Evolutionary conservation across 1,140 invertebrate genomes (phyloP), one percentile per base, ranked within the genome.

Genomic region (Aphelenchoides avenae): DNA sequence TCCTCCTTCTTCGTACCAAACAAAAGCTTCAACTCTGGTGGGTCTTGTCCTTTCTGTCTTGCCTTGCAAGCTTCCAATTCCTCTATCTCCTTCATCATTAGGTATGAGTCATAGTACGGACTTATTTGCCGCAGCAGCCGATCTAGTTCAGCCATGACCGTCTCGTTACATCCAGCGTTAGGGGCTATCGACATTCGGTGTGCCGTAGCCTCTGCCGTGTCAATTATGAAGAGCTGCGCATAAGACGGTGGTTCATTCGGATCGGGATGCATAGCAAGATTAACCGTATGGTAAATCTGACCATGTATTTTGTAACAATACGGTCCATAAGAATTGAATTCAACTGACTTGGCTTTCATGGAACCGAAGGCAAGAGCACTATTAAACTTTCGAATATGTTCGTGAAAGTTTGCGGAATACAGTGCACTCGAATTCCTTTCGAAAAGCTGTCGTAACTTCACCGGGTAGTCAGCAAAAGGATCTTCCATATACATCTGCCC

Each of bases 291-390:
- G 33, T 57, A 57, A 6, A 61, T 53, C 40, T 60, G 57, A 5
- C 57, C 57, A 47, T 63, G 57, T 34, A 60, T 60, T 46, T 41
- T 46, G 34, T 61, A 60, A 64, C 42, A 27, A 42, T 27, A 44
- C 24, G 56, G 56, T 20, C n/a, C n/a, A n/a, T n/a, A n/a, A n/a
- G n/a, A n/a, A 31, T 6, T 41, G 20, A 13, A 18, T 20, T 49
- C 46, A 13, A 13, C 7, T 58, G 51, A 7, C 53, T 57, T 15
- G 36, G 47, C 40, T 34, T 55, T 30, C 24, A 52, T 52, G 5
- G 48, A 33, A 15, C 22, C 52, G 27, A 55, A 55, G 30, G 52
- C 52, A 55, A 58, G 57, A 3, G 54, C 52, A 36, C 22, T 55
- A 18, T 55, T 55, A 57, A 55, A 55, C n/a, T 55, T 55, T 52